Conservation (phyloP, 2,113 vertebrate species). For the Phylloscopus trochilus region DNA sequence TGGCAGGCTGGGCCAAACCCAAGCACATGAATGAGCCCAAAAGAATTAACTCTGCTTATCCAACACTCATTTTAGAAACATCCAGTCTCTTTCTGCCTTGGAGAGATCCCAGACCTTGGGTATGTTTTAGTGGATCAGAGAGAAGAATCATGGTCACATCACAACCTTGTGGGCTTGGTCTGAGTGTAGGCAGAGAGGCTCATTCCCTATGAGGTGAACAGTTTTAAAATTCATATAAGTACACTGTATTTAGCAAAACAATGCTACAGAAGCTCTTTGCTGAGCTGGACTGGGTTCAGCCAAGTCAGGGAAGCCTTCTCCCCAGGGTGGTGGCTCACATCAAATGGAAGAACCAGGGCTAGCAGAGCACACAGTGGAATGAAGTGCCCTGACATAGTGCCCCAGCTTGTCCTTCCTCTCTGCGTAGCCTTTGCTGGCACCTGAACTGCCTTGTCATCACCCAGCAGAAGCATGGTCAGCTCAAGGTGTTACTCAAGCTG, state of each 20-base stretch:
- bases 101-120: neutral
- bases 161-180: neutral
- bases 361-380: neutral
- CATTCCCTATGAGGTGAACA: neutral
- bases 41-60: slow-evolving; percentile 9
- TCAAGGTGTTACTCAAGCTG: neutral
- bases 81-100: neutral
- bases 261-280: neutral
- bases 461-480: neutral
- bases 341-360: neutral
- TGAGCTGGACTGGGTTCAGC: neutral
- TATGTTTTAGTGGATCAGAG: neutral
- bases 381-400: neutral
- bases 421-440: neutral
- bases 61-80: neutral
- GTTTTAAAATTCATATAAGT: neutral
- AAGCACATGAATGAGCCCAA: neutral
- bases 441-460: neutral
- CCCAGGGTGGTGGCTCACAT: neutral
- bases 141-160: neutral
- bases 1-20: neutral
- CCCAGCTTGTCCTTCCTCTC: neutral
- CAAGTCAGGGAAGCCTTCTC: neutral
- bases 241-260: neutral
- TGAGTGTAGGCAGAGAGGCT: neutral